A percentile compares a stretch with the other conserved stretches of the same genome.
Conservation (phyloP, 2,113 vertebrate species). For the Sarotherodon lohbergeri region DNA sequence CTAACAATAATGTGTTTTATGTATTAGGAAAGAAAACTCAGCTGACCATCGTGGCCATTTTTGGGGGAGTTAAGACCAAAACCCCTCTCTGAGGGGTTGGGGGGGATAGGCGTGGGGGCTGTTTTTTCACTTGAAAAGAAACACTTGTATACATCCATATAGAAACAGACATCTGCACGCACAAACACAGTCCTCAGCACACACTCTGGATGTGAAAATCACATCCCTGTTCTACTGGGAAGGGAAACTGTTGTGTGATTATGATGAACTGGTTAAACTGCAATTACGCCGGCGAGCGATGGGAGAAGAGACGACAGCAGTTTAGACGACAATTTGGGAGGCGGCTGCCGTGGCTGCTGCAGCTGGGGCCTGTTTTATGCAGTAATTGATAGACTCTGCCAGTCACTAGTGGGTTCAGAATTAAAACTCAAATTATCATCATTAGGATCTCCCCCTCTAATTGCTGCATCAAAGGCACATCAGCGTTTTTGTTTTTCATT, state of each 20-base stretch:
- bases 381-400: conserved; percentile 89
- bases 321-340: conserved; percentile 82
- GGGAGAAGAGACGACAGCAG: conserved; percentile 82
- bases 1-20: neutral
- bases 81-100: rapidly evolving
- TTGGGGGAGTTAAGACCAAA: neutral
- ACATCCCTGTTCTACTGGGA: conserved; percentile 22
- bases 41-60: neutral
- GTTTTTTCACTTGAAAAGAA: neutral
- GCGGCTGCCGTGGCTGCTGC: conserved; percentile 82
- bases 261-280: conserved; percentile 72
- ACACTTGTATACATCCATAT: neutral
- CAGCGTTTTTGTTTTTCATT: conserved; percentile 69
- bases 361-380: conserved; percentile 80
- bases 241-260: conserved; percentile 60
- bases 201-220: conserved; percentile 16
- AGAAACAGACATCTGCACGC: neutral
- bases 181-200: neutral
- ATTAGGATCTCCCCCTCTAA: conserved; percentile 70
- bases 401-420: conserved; percentile 87
- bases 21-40: neutral
- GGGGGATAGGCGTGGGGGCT: too few relatives aligned
- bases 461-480: conserved; percentile 69
- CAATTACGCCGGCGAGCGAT: conserved; percentile 82
- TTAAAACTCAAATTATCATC: conserved; percentile 85